Evolutionary conservation across 1,140 invertebrate genomes (phyloP), one percentile per base, ranked within the genome.

Genomic region (Nomia melanderi): DNA sequence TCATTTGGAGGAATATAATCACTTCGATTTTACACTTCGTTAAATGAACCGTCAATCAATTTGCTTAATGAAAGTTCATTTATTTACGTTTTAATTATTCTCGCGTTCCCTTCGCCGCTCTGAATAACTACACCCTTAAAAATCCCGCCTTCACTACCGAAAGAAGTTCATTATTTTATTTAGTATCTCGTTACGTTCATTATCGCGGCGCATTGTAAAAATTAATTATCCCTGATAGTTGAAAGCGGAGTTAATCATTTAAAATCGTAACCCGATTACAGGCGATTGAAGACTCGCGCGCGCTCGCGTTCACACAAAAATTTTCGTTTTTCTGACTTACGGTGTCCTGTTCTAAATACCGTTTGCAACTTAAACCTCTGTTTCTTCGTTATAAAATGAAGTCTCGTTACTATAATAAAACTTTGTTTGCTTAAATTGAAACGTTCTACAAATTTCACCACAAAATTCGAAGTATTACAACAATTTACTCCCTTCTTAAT

Each of bases 81-180:
- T 77, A 60, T 77, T 71, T 62, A 53, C 67, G 67, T 47, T 71
- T 54, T 77, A 71, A 70, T 71, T 77, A 70, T 63, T 59, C 67
- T 31, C 65, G 53, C 39, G 44, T 25, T 53, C 56, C 23, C 25
- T 41, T 62, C 57, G 67, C n/a, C 14, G n/a, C 47, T 9, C 33
- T 57, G 75, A 25, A 50, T 39, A 62, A 54, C 62, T 33, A 53
- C 29, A 25, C 64, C 29, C 73, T 75, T 71, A 54, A 71, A 76
- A 76, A 59, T 69, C 20, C 39, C n/a, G 54, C 41, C 47, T n/a
- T 5, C 20, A 17, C 17, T 6, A 1, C 17, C n/a, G 31, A 39
- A 69, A 69, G 39, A 67, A 59, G 39, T 75, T 47, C 25, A 59
- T 75, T 75, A 69, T 59, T 67, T 69, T 39, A 63, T 62, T 39